Evolutionary conservation across 2,113 vertebrate genomes (phyloP).

Genomic region (Chaetorhynchus papuensis): DNA sequence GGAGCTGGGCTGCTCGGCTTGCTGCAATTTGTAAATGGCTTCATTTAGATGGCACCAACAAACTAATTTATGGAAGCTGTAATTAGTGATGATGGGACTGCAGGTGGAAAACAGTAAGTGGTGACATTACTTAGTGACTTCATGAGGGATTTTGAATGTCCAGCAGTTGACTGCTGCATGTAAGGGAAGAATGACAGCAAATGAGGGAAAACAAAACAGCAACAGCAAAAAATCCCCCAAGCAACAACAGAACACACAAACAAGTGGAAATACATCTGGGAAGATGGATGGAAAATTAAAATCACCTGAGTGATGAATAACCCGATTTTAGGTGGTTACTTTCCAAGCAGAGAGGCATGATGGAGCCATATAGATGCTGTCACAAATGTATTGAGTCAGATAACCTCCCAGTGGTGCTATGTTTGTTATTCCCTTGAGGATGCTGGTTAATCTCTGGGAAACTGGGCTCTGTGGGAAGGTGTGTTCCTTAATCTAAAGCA

Average conservation of each 20-base stretch:
- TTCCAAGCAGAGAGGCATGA: neutral
- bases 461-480: neutral
- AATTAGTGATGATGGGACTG: slow-evolving; percentile 25
- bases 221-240: neutral
- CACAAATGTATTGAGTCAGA: neutral
- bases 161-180: neutral
- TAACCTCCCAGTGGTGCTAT: neutral
- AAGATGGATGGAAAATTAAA: neutral
- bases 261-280: neutral
- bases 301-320: neutral
- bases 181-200: neutral
- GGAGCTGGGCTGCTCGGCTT: neutral
- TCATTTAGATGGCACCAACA: slow-evolving; percentile 32
- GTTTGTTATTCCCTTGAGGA: neutral
- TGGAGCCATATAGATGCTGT: neutral
- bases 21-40: slow-evolving; percentile 41
- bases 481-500: neutral
- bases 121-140: slow-evolving; percentile 37
- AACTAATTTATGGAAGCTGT: slow-evolving; percentile 38
- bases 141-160: neutral
- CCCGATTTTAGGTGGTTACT: neutral
- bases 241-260: neutral
- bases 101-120: slow-evolving; percentile 33
- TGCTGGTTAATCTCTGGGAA: neutral
- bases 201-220: neutral